A percentile compares a stretch with the other conserved stretches of the same genome.
phyloP scores from a whole-genome alignment of 35 echinoderm and acorn worm species.

The Apostichopus californicus region DNA sequence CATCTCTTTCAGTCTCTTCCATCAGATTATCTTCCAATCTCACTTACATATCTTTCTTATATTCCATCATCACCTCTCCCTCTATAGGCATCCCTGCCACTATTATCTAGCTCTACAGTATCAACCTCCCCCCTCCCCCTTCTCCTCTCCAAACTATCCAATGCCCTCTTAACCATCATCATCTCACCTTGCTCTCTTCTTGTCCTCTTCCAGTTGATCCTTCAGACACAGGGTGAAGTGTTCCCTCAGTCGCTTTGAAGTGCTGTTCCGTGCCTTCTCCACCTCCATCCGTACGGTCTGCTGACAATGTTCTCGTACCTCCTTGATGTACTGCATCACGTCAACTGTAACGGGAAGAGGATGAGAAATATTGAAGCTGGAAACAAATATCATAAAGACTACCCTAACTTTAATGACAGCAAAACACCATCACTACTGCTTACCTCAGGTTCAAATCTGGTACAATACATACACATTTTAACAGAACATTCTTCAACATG shows the following conservation, averaged over 20 bases:
- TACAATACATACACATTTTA: no score
- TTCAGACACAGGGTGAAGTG: conserved; percentile 82
- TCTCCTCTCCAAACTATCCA: background rate
- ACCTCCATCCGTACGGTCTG: conserved; percentile 79
- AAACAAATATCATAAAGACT: background rate
- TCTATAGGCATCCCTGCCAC: no score
- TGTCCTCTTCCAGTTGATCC: conserved; percentile 72
- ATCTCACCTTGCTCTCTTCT: conserved; percentile 50
- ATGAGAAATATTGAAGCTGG: background rate
- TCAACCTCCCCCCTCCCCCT: background rate
- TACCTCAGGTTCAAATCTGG: background rate
- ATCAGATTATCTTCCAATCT: background rate
- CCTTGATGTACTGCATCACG: conserved; percentile 66
- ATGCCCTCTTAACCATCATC: background rate
- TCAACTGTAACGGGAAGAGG: conserved; percentile 48
- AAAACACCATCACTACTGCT: background rate
- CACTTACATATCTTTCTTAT: background rate
- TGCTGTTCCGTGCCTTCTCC: conserved; percentile 67
- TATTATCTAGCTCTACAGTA: no score
- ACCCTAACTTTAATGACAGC: background rate
- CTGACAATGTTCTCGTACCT: conserved; percentile 72
- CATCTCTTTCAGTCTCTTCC: no score
- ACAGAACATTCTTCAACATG: no score
- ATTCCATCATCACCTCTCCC: no score
- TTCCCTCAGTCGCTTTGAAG: conserved; percentile 70